These are phyloP conservation scores for Ctenodactylus gundi DNA, from an alignment of 2,113 vertebrate species.

Conservation along the genomic window DNA sequence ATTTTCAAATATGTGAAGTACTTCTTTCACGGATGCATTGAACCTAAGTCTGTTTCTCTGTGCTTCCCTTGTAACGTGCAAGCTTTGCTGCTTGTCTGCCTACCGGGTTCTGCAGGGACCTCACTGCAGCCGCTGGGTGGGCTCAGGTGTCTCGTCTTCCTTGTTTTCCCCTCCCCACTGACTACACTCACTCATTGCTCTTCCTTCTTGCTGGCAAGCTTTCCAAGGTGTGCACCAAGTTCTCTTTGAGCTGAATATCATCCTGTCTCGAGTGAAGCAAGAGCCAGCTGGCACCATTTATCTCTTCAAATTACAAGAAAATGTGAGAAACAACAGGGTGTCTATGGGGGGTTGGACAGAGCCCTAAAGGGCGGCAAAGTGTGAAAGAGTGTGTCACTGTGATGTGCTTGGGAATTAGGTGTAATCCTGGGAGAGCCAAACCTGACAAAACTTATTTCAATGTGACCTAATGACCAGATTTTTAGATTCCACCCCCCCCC, in stretches of 20 bases:
- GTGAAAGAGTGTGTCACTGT: constrained; percentile 44
- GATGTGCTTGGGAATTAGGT: constrained; percentile 49
- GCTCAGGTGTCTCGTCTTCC: not conserved
- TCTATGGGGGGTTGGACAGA: constrained; percentile 50
- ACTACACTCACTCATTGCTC: constrained; percentile 1
- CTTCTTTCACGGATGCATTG: not conserved
- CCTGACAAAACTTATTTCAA: constrained; percentile 44
- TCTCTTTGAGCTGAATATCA: constrained; percentile 73
- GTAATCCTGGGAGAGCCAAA: constrained; percentile 29
- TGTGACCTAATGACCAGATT: constrained; percentile 55
- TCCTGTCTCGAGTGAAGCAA: constrained; percentile 69
- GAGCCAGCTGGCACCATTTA: constrained; percentile 74
- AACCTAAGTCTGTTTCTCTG: not conserved
- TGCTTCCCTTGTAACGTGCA: not conserved
- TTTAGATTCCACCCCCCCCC: constrained; percentile 16
- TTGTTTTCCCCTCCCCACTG: not conserved
- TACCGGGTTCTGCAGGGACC: constrained; percentile 5
- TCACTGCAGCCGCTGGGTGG: not conserved
- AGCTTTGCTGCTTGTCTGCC: not conserved
- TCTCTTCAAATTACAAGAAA: constrained; percentile 67
- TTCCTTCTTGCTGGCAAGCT: constrained; percentile 57
- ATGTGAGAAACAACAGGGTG: constrained; percentile 72
- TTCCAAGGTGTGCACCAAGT: constrained; percentile 67
- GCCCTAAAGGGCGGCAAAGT: constrained; percentile 62
- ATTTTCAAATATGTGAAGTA: not conserved